Base-by-base conservation (phyloP, 2,888 invertebrate genomes). In the Lutraria lutraria region DNA sequence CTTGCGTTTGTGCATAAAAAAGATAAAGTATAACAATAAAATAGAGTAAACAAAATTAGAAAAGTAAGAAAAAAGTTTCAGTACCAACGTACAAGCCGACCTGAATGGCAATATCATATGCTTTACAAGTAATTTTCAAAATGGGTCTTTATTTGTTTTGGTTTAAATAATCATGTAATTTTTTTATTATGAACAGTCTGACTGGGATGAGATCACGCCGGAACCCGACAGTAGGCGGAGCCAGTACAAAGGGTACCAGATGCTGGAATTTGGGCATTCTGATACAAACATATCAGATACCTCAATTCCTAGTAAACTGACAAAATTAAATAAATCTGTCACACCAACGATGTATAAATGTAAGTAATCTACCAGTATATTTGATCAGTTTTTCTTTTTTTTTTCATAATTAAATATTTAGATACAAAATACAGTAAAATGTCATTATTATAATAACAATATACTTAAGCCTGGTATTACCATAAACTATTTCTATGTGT, bases 231-330 rank as follows among this genome's bases (percentile, higher is more conserved):
- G 31, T 19, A 43, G 56, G 13, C 31, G 79, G 60, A 86, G 86
- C n/a, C 85, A 72, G 15, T 63, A 79, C 43, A 83, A 83, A 52
- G 81, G 87, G 29, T 81, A 43, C 3, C 52, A 63, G 25, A 52
- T 68, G 52, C 12, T 83, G 85, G 83, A 83, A 21, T 13, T 60
- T 12, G 68, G 52, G 0, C 63, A 91, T 13, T 89, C 92, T 2
- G 56, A 87, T 0, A 91, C 92, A n/a, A 91, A 89, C 31, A 54
- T 93, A 25, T 93, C 93, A 0, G 89, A 90, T n/a, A 68, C 76
- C 25, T 86, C 87, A 13, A 81, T 86, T 16, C 80, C 81, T 0
- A 84, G 86, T 21, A 87, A 88, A 25, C 63, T 54, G 53, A 84
- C 56, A 16, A 60, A 29, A 15, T 86, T 87, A 76, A 68, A 56